Conservation (phyloP, 2,888 invertebrate species). For the Rhopalosiphum nymphaeae region DNA sequence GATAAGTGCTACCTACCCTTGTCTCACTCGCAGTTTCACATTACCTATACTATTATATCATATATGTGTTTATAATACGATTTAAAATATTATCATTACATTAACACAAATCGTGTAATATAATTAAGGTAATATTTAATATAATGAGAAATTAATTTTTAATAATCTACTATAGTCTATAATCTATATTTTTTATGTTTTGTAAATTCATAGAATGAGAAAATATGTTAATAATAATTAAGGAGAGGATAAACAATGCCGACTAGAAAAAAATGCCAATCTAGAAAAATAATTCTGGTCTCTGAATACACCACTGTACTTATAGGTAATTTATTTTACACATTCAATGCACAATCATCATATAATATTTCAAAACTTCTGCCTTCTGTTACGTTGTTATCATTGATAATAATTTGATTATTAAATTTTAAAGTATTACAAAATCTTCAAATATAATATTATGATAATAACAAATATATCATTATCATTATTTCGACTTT, state of each 20-base stretch:
- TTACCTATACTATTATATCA: neutral
- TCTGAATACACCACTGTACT: neutral
- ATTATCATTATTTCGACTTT: neutral
- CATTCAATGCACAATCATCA: neutral
- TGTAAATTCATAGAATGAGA: neutral
- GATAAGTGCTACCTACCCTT: neutral
- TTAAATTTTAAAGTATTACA: neutral
- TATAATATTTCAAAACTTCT: neutral
- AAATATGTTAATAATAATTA: neutral
- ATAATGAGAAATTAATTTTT: neutral
- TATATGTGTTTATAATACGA: neutral
- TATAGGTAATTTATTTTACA: neutral
- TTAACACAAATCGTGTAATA: neutral
- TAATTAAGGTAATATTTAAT: neutral
- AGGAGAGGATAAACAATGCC: neutral
- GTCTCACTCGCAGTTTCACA: neutral
- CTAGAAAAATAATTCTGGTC: neutral
- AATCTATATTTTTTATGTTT: neutral
- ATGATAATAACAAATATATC: neutral
- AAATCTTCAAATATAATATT: neutral
- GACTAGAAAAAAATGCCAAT: neutral
- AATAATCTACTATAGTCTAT: neutral
- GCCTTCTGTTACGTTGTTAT: neutral
- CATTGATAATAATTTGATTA: neutral
- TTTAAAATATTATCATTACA: neutral